Evolutionary conservation across 23 tunicate species (phyloP).

Genomic region (Styela clava): DNA sequence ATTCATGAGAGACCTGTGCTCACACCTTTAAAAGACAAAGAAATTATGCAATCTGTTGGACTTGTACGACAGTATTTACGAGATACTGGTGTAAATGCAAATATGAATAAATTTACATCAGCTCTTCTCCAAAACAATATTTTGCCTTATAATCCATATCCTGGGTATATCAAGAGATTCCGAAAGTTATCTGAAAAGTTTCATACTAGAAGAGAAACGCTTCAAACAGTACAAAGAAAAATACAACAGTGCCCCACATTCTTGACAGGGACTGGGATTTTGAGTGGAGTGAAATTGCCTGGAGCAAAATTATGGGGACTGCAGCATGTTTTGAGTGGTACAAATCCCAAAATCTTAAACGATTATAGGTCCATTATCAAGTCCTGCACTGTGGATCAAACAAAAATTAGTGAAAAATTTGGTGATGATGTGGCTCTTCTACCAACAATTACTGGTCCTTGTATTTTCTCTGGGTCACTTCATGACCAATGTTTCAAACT

Average conservation of each 20-base stretch:
- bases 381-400: background rate
- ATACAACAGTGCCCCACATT: background rate
- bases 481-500: conserved; percentile 29
- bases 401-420: background rate
- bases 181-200: conserved; percentile 57
- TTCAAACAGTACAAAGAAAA: background rate
- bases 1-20: conserved; percentile 22
- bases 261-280: conserved; percentile 10
- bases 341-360: conserved; percentile 42
- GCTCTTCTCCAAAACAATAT: conserved; percentile 39
- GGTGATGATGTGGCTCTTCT: conserved; percentile 13
- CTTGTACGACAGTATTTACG: conserved; percentile 46
- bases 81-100: conserved; percentile 35
- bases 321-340: conserved; percentile 54
- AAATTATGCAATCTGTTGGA: conserved; percentile 37
- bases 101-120: conserved; percentile 42
- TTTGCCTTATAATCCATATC: conserved; percentile 85
- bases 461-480: conserved; percentile 47
- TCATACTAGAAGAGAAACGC: background rate
- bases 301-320: conserved; percentile 54
- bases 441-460: conserved; percentile 62
- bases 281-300: conserved; percentile 22
- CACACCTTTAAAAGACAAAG: conserved; percentile 22
- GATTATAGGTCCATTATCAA: conserved; percentile 1
- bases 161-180: conserved; percentile 56